Conservation (phyloP, 2,113 vertebrate genomes). For the Corapipo altera region DNA sequence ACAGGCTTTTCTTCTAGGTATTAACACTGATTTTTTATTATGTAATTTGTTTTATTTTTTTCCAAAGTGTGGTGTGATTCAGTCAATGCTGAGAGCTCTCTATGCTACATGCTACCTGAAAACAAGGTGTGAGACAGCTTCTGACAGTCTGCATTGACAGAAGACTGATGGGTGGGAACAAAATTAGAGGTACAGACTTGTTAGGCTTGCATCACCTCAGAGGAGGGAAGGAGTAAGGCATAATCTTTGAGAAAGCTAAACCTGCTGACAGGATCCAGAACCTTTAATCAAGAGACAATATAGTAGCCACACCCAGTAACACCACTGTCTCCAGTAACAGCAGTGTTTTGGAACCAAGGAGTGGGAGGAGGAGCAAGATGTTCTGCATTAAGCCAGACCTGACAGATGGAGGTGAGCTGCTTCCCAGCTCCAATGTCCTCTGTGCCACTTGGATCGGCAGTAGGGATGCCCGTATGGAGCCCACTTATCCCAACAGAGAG, state of each 20-base stretch:
- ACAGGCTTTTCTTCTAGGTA: background rate
- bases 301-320: background rate
- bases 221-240: background rate
- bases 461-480: background rate
- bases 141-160: background rate
- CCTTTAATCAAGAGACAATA: background rate
- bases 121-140: background rate
- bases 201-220: conserved; percentile 14
- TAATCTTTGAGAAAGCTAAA: conserved; percentile 35
- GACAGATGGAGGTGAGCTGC: background rate
- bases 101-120: background rate
- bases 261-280: background rate
- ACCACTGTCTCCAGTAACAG: background rate
- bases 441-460: accelerated
- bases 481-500: background rate
- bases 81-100: background rate
- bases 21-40: background rate
- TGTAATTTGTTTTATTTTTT: background rate
- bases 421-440: background rate
- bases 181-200: conserved; percentile 1
- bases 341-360: background rate
- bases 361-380: background rate
- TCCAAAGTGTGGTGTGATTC: accelerated
- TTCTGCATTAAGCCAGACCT: background rate
- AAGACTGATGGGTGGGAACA: background rate